Evolutionary conservation across 2,888 invertebrate genomes (phyloP).

Genomic region (Lagria hirta): DNA sequence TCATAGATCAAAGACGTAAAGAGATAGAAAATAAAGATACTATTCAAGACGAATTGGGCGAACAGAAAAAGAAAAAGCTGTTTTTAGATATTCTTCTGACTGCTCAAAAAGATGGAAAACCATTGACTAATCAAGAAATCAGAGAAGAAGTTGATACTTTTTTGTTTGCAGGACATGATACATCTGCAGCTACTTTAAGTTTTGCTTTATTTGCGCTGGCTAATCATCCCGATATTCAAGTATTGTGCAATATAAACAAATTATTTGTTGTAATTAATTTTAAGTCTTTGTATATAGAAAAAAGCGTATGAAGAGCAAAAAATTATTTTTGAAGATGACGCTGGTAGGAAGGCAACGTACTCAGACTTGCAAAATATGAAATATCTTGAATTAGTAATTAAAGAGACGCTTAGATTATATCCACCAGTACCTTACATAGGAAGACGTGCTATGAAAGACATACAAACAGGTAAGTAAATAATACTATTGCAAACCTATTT

Average conservation of each 20-base stretch:
- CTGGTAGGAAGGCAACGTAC: conserved; percentile 34
- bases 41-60: not conserved
- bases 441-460: conserved; percentile 33
- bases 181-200: conserved; percentile 52
- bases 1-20: conserved; percentile 56
- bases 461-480: conserved; percentile 20
- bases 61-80: conserved; percentile 8
- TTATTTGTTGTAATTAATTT: too few species aligned
- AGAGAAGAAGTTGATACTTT: conserved; percentile 72
- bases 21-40: conserved; percentile 41
- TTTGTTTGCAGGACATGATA: conserved; percentile 64
- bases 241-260: conserved; percentile 6
- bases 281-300: conserved; percentile 37
- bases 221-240: conserved; percentile 51
- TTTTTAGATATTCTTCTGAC: conserved; percentile 19
- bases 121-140: conserved; percentile 52
- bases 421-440: conserved; percentile 44
- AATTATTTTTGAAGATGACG: conserved; percentile 43
- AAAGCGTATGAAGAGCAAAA: conserved; percentile 49
- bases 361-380: conserved; percentile 44
- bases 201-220: conserved; percentile 53
- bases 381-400: conserved; percentile 46
- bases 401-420: conserved; percentile 44
- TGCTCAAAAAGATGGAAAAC: conserved; percentile 56
- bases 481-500: not conserved